phyloP scores from a whole-genome alignment of 2,797 vertebrate genomes.

The Austrolebias charrua region DNA sequence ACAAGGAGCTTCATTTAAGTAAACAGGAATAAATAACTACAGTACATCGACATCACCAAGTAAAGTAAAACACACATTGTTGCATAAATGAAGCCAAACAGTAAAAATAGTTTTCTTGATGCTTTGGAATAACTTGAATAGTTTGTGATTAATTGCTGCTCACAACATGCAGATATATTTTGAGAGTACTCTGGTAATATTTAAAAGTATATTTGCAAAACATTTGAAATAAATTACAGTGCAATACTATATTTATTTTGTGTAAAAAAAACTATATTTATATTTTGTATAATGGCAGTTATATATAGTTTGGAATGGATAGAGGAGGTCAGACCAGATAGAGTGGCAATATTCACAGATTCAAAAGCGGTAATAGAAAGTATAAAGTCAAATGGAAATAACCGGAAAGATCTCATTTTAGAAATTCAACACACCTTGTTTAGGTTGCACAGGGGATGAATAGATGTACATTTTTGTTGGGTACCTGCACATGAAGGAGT shows the following conservation, averaged over 20 bases:
- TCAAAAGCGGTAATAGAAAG: too few relatives aligned
- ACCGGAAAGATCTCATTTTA: too few relatives aligned
- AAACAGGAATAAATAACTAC: constrained; percentile 17
- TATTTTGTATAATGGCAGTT: too few relatives aligned
- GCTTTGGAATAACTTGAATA: constrained; percentile 62
- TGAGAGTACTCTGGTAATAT: constrained; percentile 71
- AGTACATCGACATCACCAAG: constrained; percentile 22
- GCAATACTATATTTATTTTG: constrained; percentile 57
- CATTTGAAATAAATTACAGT: constrained; percentile 34
- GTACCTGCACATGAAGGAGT: too few relatives aligned
- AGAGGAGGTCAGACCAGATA: too few relatives aligned
- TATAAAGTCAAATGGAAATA: too few relatives aligned
- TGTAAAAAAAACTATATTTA: constrained; percentile 66
- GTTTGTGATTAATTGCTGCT: constrained; percentile 78
- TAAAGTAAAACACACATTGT: constrained; percentile 26
- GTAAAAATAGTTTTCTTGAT: constrained; percentile 7
- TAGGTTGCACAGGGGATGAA: too few relatives aligned
- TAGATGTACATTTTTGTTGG: too few relatives aligned
- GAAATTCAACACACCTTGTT: too few relatives aligned
- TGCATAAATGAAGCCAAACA: constrained; percentile 20
- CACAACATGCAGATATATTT: constrained; percentile 59
- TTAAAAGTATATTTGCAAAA: constrained; percentile 14
- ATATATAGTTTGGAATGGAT: too few relatives aligned
- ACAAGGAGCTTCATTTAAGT: constrained; percentile 20
- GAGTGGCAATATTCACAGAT: too few relatives aligned